These are phyloP conservation scores for Trochalopteron elliotii DNA, from an alignment of 2,113 vertebrate genomes.

Conservation along the genomic window DNA sequence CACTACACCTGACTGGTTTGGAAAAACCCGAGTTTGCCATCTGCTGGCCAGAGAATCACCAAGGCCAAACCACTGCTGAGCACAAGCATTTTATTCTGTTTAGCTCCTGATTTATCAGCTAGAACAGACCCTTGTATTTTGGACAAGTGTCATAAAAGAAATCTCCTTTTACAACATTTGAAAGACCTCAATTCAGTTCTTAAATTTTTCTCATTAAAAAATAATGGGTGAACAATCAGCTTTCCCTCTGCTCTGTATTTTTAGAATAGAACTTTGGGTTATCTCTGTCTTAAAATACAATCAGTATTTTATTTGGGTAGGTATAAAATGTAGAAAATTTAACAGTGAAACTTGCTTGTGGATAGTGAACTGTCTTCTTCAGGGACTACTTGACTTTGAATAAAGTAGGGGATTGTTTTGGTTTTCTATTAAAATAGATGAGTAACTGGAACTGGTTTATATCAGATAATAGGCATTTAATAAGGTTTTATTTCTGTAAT, in stretches of 20 bases:
- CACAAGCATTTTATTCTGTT: not conserved
- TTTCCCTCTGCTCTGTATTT: not conserved
- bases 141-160: not conserved
- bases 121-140: not conserved
- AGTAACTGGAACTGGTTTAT: not conserved
- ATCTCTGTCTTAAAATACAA: not conserved
- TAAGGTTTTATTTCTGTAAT: not conserved
- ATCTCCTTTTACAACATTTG: not conserved
- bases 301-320: no score
- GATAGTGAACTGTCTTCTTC: not conserved
- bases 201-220: not conserved
- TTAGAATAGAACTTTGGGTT: not conserved
- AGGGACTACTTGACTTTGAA: constrained; percentile 10
- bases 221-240: not conserved
- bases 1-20: rapidly evolving
- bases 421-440: not conserved
- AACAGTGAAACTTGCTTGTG: constrained; percentile 2
- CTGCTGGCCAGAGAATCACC: not conserved
- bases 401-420: not conserved
- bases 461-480: not conserved
- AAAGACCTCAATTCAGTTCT: not conserved
- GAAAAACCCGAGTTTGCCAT: not conserved
- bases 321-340: not conserved
- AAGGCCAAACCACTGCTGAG: rapidly evolving
- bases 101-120: not conserved